A percentile compares a stretch with the other conserved stretches of the same genome.
Conservation (phyloP, 1,140 invertebrate genomes). For the Argopecten irradians region DNA sequence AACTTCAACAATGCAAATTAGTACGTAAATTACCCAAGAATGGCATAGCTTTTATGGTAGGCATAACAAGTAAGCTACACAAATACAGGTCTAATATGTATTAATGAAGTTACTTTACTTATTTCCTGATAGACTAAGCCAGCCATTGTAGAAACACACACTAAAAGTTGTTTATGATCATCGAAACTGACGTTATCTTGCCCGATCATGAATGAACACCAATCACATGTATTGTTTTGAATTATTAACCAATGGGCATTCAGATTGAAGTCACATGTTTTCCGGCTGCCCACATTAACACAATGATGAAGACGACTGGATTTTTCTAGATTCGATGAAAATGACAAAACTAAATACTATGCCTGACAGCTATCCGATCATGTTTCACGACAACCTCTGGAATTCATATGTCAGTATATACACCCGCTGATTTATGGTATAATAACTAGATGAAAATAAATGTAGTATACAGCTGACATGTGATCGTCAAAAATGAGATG, state of each 20-base stretch:
- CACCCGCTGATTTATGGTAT: neutral
- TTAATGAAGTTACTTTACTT: neutral
- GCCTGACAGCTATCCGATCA: neutral
- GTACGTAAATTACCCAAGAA: neutral
- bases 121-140: neutral
- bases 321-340: neutral
- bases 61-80: neutral
- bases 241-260: neutral
- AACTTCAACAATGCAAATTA: slow-evolving; percentile 7
- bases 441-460: slow-evolving; percentile 19
- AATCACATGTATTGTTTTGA: neutral
- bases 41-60: neutral
- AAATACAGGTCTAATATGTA: neutral
- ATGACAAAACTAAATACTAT: slow-evolving; percentile 9
- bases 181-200: neutral
- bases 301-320: neutral
- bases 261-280: neutral
- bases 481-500: neutral
- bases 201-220: neutral
- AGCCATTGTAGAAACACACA: neutral
- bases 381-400: neutral
- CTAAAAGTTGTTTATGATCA: neutral
- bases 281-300: neutral
- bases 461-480: neutral
- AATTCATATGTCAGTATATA: neutral